Evolutionary conservation across 2,888 invertebrate genomes (phyloP).

Genomic region (Gymnoscelis rufifasciata): DNA sequence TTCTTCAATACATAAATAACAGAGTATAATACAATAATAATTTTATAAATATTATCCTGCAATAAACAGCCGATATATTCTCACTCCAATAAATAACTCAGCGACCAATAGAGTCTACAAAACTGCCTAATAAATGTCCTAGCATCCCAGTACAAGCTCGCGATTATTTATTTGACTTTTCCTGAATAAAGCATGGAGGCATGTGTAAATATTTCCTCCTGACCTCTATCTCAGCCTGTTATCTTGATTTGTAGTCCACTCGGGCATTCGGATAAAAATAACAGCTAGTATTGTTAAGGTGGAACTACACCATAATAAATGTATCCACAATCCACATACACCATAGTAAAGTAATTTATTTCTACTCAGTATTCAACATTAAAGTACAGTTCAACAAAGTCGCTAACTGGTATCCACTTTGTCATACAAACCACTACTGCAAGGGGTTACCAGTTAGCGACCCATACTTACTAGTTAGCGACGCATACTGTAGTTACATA

Average conservation of each 20-base stretch:
- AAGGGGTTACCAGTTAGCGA: no score
- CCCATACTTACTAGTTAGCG: no score
- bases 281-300: conserved; percentile 36
- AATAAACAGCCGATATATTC: conserved; percentile 2
- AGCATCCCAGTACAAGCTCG: conserved; percentile 27
- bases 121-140: conserved; percentile 19
- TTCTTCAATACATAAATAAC: no score
- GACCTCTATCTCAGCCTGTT: conserved; percentile 60
- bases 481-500: no score
- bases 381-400: no score
- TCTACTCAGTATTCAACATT: no score
- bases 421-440: no score
- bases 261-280: conserved; percentile 62
- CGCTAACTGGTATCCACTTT: no score
- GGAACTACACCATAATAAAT: conserved; percentile 15
- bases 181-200: conserved; percentile 37
- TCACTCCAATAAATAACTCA: conserved; percentile 11
- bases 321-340: no score
- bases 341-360: no score
- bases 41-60: neutral
- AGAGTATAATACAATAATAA: neutral
- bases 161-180: conserved; percentile 31
- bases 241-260: conserved; percentile 71
- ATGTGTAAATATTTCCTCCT: conserved; percentile 59
- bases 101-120: conserved; percentile 8